Evolutionary conservation across 2,888 invertebrate species (phyloP), one percentile per base, ranked within the genome.

Genomic region (Caenorhabditis sp.): DNA sequence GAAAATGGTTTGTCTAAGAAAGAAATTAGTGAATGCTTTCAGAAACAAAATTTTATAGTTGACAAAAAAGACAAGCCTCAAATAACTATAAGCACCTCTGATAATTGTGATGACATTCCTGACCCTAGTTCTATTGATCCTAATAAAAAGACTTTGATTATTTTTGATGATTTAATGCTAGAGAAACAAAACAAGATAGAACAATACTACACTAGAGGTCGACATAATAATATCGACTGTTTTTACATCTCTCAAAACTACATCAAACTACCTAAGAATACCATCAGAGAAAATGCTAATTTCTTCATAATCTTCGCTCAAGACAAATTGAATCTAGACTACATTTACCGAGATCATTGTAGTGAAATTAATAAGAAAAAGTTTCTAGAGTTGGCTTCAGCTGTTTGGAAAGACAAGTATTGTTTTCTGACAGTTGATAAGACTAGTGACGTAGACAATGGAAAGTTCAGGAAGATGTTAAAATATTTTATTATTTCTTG

Each of bases 191-290:
- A 55, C 7, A 55, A 55, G 26, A 55, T 55, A 39, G 39, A 55
- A 55, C 55, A 55, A 11, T 55, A 55, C 39, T 55, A 55, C 9
- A 55, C 55, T 26, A 8, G 55, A 39, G 55, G 55, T 15, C 22
- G 55, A 15, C 55, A 55, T 26, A 55, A 55, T 39, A 55, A 55
- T 15, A 55, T 55, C 1, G 55, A 56, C 9, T 58, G 58, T 32
- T 58, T 58, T 45, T 58, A 58, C 15, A 58, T 58, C 27, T 58
- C 58, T 35, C 58, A 58, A 35, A 58, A 53, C n/a, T 58, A 58
- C 32, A 58, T 58, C 8, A 58, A 58, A 45, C 46, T 58, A 30
- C 56, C 56, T 1, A 58, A 58, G 43, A 58, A 43, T 30, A 58
- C 56, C 5, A 58, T 59, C 7, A 46, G 59, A 46, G 59, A 59